These are phyloP conservation scores for Origma solitaria DNA, from an alignment of 2,113 vertebrate genomes.

Conservation along the genomic window DNA sequence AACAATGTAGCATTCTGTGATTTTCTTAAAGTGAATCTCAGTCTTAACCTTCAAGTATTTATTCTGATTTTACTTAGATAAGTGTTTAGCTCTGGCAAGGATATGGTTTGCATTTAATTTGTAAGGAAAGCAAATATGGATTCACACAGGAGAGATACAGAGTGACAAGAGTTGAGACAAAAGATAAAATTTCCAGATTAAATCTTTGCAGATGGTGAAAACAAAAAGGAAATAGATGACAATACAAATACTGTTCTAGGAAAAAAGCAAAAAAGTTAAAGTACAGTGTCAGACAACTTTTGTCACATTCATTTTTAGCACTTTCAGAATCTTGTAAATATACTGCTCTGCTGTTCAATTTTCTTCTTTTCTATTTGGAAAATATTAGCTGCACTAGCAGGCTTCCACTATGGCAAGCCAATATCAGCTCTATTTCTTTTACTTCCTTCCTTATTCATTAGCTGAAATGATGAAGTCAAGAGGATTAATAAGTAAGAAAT, in stretches of 20 bases:
- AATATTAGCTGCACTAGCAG: not conserved
- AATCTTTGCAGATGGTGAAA: slow-evolving; percentile 55
- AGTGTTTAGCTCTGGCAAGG: slow-evolving; percentile 40
- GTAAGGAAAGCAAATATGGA: slow-evolving; percentile 49
- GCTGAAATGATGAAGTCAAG: not conserved
- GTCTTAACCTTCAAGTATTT: slow-evolving; percentile 62
- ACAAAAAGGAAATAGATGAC: slow-evolving; percentile 9
- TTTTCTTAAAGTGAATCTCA: slow-evolving; percentile 34
- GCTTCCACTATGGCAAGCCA: not conserved
- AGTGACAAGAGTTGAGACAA: slow-evolving; percentile 34
- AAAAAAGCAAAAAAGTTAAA: not conserved
- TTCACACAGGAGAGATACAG: slow-evolving; percentile 5
- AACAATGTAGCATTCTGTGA: not conserved
- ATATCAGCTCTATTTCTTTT: not conserved
- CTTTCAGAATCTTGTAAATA: not conserved
- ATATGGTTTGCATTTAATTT: slow-evolving; percentile 69
- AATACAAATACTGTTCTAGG: not conserved
- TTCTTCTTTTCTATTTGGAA: not conserved
- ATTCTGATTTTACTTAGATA: slow-evolving; percentile 53
- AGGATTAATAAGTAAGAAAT: not conserved
- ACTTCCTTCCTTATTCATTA: slow-evolving; percentile 1
- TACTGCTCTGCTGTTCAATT: not conserved
- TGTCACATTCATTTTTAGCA: not conserved
- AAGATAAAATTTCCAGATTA: slow-evolving; percentile 50
- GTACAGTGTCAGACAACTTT: not conserved